These are phyloP conservation scores for Sphecodes monilicornis DNA, from an alignment of 2,888 invertebrate species.

Conservation along the genomic window DNA sequence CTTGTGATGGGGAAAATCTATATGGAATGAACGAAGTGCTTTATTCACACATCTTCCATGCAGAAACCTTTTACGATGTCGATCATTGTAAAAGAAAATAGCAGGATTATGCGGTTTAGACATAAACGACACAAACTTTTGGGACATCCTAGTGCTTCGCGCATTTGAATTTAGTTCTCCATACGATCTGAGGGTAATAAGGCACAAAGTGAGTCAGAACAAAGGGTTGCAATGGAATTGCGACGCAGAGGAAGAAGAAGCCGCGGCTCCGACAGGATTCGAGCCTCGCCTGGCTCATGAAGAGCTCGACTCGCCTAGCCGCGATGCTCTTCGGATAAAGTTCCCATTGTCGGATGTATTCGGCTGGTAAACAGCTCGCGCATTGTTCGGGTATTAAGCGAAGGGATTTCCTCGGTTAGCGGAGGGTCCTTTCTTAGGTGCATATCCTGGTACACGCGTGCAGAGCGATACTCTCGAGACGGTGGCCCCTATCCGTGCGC, in stretches of 20 bases:
- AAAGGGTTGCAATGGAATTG: slow-evolving; percentile 50
- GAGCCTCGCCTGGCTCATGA: background rate
- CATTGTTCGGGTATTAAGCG: slow-evolving; percentile 69
- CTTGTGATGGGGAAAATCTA: too few species aligned
- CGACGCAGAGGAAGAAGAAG: slow-evolving; percentile 30
- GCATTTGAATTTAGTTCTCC: slow-evolving; percentile 42
- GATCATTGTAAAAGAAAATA: too few species aligned
- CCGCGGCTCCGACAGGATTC: slow-evolving; percentile 8
- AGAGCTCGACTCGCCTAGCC: slow-evolving; percentile 26
- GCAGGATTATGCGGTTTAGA: too few species aligned
- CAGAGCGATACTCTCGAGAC: background rate
- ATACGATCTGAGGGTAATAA: slow-evolving; percentile 21
- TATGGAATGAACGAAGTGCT: too few species aligned
- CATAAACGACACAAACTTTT: background rate
- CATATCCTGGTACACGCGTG: background rate
- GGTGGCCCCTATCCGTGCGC: background rate
- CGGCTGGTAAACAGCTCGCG: slow-evolving; percentile 65
- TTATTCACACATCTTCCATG: too few species aligned
- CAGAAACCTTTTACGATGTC: too few species aligned
- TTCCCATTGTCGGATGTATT: slow-evolving; percentile 65
- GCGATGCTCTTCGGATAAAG: slow-evolving; percentile 24
- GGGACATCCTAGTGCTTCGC: background rate
- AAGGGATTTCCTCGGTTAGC: slow-evolving; percentile 50
- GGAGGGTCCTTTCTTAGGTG: slow-evolving; percentile 30
- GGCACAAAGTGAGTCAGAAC: slow-evolving; percentile 32